These are phyloP conservation scores for Microdon myrmicae DNA, from an alignment of 2,888 invertebrate species.

Conservation along the genomic window DNA sequence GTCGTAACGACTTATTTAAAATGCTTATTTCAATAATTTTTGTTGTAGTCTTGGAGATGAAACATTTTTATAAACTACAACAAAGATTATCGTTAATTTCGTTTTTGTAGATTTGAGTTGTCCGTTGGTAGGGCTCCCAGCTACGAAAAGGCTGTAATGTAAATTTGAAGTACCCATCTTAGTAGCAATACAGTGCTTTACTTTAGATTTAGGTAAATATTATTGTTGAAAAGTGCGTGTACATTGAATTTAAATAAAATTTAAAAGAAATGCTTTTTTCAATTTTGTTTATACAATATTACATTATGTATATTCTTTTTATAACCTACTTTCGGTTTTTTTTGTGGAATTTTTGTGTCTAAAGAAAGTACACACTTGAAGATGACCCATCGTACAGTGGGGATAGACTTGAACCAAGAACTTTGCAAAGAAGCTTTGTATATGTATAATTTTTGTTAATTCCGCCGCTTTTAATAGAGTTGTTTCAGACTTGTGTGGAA, in stretches of 20 bases:
- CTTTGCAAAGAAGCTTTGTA: no score
- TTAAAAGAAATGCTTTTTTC: constrained; percentile 19
- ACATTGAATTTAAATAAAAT: constrained; percentile 51
- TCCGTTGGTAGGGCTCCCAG: constrained; percentile 5
- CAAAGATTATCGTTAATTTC: constrained; percentile 15
- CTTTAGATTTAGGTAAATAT: constrained; percentile 47
- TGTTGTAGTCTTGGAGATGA: constrained; percentile 4
- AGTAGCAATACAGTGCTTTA: constrained; percentile 38
- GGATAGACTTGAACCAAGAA: no score
- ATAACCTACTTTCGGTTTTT: no score
- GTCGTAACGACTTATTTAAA: no score
- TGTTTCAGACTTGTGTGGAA: no score
- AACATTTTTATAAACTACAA: constrained; percentile 6
- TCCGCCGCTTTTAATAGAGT: no score
- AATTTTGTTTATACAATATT: background rate
- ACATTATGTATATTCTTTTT: no score
- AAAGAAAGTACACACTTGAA: no score
- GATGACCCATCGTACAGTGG: no score
- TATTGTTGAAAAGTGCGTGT: constrained; percentile 50
- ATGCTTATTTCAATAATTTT: no score
- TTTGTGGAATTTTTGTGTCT: no score
- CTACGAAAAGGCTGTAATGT: constrained; percentile 16
- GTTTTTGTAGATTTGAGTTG: constrained; percentile 4
- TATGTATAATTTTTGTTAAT: no score
- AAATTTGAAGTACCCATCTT: constrained; percentile 25